A percentile compares a stretch with the other conserved stretches of the same genome.
phyloP scores from a whole-genome alignment of 92 coral and sea anemone genomes.

The Siderastrea siderea region DNA sequence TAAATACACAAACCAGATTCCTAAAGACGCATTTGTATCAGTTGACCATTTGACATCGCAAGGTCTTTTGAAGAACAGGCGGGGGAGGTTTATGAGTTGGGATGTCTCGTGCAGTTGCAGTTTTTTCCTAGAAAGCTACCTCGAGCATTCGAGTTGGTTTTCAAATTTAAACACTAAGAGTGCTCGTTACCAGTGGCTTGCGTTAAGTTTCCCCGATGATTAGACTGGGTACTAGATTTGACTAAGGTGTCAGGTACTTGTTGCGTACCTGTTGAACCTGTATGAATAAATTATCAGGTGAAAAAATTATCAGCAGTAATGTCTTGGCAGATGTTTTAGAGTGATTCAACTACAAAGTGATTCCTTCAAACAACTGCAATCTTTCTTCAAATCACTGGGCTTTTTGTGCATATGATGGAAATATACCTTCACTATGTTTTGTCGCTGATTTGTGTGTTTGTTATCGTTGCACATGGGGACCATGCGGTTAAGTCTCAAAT shows the following conservation, averaged over 20 bases:
- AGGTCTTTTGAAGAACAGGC: too few species aligned
- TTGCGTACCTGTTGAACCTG: conserved; percentile 43
- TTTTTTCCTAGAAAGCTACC: not conserved
- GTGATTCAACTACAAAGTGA: conserved; percentile 32
- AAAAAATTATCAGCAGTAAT: conserved; percentile 12
- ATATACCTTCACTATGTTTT: conserved; percentile 10
- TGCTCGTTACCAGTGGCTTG: conserved; percentile 14
- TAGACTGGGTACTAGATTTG: not conserved
- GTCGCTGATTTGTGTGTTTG: not conserved
- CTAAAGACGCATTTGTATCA: too few species aligned
- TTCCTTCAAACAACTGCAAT: conserved; percentile 25
- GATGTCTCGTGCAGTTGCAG: not conserved
- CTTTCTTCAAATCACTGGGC: not conserved
- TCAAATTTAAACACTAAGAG: not conserved
- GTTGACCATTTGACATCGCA: too few species aligned
- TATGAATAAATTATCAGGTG: conserved; percentile 35
- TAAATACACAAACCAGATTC: too few species aligned
- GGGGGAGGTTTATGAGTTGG: not conserved
- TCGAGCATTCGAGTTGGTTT: not conserved
- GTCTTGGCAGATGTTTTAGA: conserved; percentile 14
- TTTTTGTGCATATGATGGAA: conserved; percentile 17
- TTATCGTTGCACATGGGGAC: not conserved
- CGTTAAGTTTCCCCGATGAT: not conserved
- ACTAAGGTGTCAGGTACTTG: conserved; percentile 47
- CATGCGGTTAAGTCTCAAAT: conserved; percentile 36